Evolutionary conservation across 2,888 invertebrate species (phyloP), one percentile per base, ranked within the genome.

Genomic region (Phengaris arion): DNA sequence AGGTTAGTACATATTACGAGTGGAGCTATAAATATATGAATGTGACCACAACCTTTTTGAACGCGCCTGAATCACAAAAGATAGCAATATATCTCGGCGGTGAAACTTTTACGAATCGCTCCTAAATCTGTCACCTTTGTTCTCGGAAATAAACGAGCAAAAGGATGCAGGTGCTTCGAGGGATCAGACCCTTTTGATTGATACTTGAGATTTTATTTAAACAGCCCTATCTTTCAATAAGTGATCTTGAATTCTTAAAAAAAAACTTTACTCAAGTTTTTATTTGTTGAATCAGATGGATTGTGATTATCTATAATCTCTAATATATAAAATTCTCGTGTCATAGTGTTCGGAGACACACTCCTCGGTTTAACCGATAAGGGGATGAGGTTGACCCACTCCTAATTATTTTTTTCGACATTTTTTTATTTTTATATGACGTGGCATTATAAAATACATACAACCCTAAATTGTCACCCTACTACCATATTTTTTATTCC

Each of bases 111-210:
- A 35, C 22, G 52, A 72, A 35, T 35, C 12, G 64, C 64, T 64
- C 72, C 72, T 13, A 52, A 72, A 72, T 52, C 72, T 35, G 72
- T 72, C 72, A 35, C 52, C 72, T 52, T 52, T 72, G 72, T 72
- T 72, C 72, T 52, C 46, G n/a, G 8, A 22, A 35, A 69, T 69
- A 51, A 72, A 52, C 15, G 52, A 72, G 54, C 51, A 52, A 2
- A 54, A 48, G n/a, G 72, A 51, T 52, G 52, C 72, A 72, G 52
- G 12, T 54, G 72, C 72, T 52, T 15, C 6, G 13, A 10, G 35
- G 54, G 35, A 70, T 51, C 70, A 48, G 52, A 35, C 72, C 35
- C 35, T 72, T 35, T 70, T 72, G 22, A 72, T 72, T 52, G n/a
- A 52, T 72, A 52, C 72, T 72, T 35, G 13, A 72, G 52, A 35